These are phyloP conservation scores for Hoplias malabaricus DNA, from an alignment of 2,113 vertebrate species.

Conservation along the genomic window DNA sequence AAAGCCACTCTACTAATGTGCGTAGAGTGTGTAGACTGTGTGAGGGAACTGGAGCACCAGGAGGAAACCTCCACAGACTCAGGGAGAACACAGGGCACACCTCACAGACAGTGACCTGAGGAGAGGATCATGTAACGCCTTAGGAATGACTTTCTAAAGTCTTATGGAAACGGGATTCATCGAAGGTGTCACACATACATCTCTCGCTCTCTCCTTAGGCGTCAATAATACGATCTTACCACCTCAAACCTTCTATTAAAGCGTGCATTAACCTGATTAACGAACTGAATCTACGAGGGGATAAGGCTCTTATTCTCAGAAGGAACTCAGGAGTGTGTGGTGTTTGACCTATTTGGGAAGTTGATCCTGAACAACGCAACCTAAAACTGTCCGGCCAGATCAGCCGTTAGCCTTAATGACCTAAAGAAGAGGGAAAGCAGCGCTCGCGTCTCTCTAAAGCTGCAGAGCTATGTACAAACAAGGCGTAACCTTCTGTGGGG, in stretches of 20 bases:
- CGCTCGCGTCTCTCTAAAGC: not conserved
- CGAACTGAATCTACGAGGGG: not conserved
- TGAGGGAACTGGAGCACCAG: too few relatives aligned
- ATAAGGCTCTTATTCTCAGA: not conserved
- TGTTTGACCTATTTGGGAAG: not conserved
- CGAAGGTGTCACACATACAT: not conserved
- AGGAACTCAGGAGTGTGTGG: not conserved
- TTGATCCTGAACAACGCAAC: not conserved
- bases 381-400: slow-evolving; percentile 21
- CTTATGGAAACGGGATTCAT: too few relatives aligned
- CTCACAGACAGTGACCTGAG: too few relatives aligned
- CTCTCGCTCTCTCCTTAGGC: not conserved
- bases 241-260: not conserved
- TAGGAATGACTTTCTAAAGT: too few relatives aligned
- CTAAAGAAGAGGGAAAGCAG: not conserved
- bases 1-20: too few relatives aligned
- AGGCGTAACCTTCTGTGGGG: not conserved
- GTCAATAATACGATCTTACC: not conserved
- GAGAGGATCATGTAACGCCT: too few relatives aligned
- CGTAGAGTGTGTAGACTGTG: too few relatives aligned
- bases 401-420: slow-evolving; percentile 18
- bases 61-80: too few relatives aligned
- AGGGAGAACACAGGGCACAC: too few relatives aligned
- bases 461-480: not conserved
- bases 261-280: not conserved